Conservation (phyloP, 2,797 vertebrate species). For the Chelon auratus region DNA sequence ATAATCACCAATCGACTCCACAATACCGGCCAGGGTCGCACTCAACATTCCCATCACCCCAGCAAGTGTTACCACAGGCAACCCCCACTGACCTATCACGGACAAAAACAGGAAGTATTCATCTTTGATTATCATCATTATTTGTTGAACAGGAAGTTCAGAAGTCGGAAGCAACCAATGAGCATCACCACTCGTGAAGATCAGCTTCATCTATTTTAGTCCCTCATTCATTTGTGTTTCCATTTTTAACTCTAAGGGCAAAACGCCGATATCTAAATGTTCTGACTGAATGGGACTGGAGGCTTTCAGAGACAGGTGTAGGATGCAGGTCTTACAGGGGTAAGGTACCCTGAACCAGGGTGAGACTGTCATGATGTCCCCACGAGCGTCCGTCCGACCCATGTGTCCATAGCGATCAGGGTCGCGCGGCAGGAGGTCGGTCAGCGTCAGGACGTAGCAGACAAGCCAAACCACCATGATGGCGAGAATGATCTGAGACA, state of each 20-base stretch:
- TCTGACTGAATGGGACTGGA: no score
- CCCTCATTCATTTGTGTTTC: no score
- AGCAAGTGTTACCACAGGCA: slow-evolving; percentile 91
- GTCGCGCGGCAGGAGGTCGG: slow-evolving; percentile 85
- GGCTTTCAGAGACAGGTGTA: no score
- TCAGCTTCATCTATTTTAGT: no score
- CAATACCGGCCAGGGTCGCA: slow-evolving; percentile 92
- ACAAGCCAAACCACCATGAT: slow-evolving; percentile 93
- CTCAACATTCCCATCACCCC: slow-evolving; percentile 98
- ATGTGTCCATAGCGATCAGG: slow-evolving; percentile 88
- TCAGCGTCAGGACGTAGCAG: slow-evolving; percentile 91
- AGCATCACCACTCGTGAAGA: no score
- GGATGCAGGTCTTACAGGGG: slow-evolving; percentile 86
- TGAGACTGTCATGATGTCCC: slow-evolving; percentile 89
- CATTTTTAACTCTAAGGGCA: no score
- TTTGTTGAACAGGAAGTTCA: no score
- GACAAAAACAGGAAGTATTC: neutral
- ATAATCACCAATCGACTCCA: slow-evolving; percentile 97
- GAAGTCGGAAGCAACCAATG: no score
- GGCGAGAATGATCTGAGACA: slow-evolving; percentile 89
- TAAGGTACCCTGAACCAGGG: slow-evolving; percentile 99
- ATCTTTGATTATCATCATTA: neutral
- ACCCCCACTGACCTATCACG: slow-evolving; percentile 93
- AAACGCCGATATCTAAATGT: no score
- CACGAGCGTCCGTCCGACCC: slow-evolving; percentile 93